These are phyloP conservation scores for Erebia epiphron DNA, from an alignment of 2,888 invertebrate species.

Conservation along the genomic window DNA sequence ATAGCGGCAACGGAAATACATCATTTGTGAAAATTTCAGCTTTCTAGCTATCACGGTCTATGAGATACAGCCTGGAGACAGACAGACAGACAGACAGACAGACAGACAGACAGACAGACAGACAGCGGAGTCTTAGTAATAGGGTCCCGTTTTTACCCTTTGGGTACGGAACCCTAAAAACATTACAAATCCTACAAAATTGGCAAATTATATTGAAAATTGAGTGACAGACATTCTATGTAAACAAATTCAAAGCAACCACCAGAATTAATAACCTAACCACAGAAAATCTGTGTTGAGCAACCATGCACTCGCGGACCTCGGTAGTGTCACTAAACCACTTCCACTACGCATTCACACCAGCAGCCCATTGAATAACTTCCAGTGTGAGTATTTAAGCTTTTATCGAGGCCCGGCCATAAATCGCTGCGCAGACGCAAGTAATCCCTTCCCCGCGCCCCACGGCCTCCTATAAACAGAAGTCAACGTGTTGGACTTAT, in stretches of 20 bases:
- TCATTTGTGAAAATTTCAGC: too few species aligned
- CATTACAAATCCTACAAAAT: not conserved
- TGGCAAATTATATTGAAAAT: too few species aligned
- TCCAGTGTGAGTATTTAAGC: conserved; percentile 79
- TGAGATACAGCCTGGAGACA: too few species aligned
- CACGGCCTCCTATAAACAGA: conserved; percentile 81
- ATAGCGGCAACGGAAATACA: too few species aligned
- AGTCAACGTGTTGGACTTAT: conserved; percentile 83
- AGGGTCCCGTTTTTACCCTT: too few species aligned
- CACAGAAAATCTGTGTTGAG: not conserved
- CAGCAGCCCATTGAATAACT: conserved; percentile 60
- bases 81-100: too few species aligned
- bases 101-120: too few species aligned
- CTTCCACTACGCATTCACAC: conserved; percentile 53
- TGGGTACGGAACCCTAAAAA: too few species aligned
- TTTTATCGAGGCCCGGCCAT: conserved; percentile 79
- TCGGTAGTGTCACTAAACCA: conserved; percentile 32
- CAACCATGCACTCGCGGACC: conserved; percentile 6
- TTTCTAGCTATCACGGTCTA: too few species aligned
- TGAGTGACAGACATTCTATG: too few species aligned
- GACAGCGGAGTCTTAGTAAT: too few species aligned
- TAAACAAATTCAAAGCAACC: not conserved
- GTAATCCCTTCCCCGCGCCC: conserved; percentile 76
- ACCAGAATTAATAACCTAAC: not conserved
- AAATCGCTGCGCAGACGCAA: conserved; percentile 79